A percentile compares a stretch with the other conserved stretches of the same genome.
These are phyloP conservation scores for Echinops telfairi DNA, from an alignment of 2,113 vertebrate genomes.

Conservation along the genomic window DNA sequence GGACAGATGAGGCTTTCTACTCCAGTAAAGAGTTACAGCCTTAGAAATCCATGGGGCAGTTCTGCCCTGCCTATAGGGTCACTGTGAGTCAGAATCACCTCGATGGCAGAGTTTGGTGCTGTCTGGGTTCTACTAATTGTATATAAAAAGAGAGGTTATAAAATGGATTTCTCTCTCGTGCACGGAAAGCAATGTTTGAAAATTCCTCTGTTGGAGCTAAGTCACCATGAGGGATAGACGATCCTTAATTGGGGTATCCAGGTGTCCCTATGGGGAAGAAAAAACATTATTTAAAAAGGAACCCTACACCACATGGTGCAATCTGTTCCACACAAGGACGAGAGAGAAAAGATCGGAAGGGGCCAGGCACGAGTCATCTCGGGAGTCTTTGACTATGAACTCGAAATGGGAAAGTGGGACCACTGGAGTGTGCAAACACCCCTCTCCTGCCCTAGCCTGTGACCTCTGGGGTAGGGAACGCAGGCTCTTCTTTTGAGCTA, in stretches of 20 bases:
- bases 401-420: not conserved
- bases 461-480: not conserved
- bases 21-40: no score
- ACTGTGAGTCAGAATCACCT: no score
- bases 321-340: slow-evolving; percentile 68
- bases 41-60: no score
- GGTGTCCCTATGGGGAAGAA: slow-evolving; percentile 42
- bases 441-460: not conserved
- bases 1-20: no score
- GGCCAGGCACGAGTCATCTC: slow-evolving; percentile 59
- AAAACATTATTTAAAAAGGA: slow-evolving; percentile 55
- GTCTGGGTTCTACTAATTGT: not conserved
- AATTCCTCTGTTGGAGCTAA: slow-evolving; percentile 61
- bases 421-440: slow-evolving; percentile 14
- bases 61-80: no score
- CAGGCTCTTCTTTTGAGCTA: not conserved
- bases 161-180: not conserved
- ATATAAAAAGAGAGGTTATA: slow-evolving; percentile 8
- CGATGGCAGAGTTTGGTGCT: no score
- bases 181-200: slow-evolving; percentile 58
- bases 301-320: slow-evolving; percentile 73
- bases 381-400: slow-evolving; percentile 46
- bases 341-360: not conserved
- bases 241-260: slow-evolving; percentile 66
- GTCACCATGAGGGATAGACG: slow-evolving; percentile 69